Base-by-base conservation (phyloP, 2,888 invertebrate genomes). In the Leptinotarsa rubiginosa region DNA sequence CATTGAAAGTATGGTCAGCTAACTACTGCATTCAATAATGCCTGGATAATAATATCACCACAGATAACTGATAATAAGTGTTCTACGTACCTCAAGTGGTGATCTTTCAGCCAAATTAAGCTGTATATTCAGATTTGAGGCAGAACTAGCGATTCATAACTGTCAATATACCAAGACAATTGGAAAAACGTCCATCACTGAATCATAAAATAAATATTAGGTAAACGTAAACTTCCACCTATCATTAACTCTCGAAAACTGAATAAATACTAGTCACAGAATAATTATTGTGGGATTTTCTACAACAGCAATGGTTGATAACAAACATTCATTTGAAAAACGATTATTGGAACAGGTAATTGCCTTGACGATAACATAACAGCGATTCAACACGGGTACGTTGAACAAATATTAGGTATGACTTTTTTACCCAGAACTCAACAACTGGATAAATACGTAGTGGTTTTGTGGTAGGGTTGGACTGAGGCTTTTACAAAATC, bases 281-380 rank as follows among this genome's bases (percentile, higher is more conserved):
- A 59, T 62, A 3, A 56, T 56, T 56, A 31, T 41, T 62, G 62
- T 41, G 62, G n/a, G 41, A 41, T 12, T 41, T 62, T 62, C 41
- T 62, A n/a, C 13, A 62, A n/a, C 7, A 62, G 62, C 62, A 62
- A 62, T 20, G 16, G 62, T 41, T 31, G 62, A 41, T 62, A 41
- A 62, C 41, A 41, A 1, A 25, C 62, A 62, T 25, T 41, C 62
- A n/a, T 62, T 62, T 3, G 18, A 62, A 62, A 62, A 62, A 62
- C 41, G 31, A 62, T 62, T 62, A 62, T 31, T 62, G 62, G 20
- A 62, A 62, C 62, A 62, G 62, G 62, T 62, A 62, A 62, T 62
- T 62, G 62, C 62, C 41, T 62, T 41, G 41, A n/a, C 62, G 62
- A 62, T 62, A 62, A 41, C 31, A 16, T 62, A 62, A 62, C 20